Evolutionary conservation across 1,140 invertebrate genomes (phyloP), one percentile per base, ranked within the genome.

Genomic region (Plectus sambesii): DNA sequence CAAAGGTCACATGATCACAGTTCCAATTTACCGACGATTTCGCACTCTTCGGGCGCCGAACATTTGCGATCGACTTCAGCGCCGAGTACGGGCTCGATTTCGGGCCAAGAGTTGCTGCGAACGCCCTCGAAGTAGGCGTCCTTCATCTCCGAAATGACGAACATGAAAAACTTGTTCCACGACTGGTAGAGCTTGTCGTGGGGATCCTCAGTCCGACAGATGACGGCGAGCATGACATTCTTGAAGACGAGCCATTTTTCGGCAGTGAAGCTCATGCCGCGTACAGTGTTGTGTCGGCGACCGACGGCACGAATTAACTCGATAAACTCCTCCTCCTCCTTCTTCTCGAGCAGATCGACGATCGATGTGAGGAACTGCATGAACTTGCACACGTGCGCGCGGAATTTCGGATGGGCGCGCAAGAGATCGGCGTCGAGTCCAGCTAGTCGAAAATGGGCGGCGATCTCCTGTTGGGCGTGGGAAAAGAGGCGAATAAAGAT

Each of bases 271-370:
- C 56, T 66, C 29, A 65, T 42, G 29, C 50, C 49, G 39, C 64
- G 63, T 19, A 64, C 62, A 40, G 66, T 63, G 29, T 58, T 59
- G 24, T 65, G 62, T 47, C 64, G 63, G 2, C 63, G 42, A 5
- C 62, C 62, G 15, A 65, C 62, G 50, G 63, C 63, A 51, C 62
- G n/a, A n/a, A n/a, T n/a, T n/a, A n/a, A n/a, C n/a, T n/a, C n/a
- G n/a, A n/a, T n/a, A n/a, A 59, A 50, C 47, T 62, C 63, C 42
- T 59, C 61, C 33, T 53, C 42, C 9, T 48, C 50, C 41, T 53
- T 51, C 45, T 65, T 65, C 5, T 53, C 44, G 36, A 62, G 42
- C 54, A 62, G 40, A 24, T 64, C 57, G 35, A 63, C 51, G 9
- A 59, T 47, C 9, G 60, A 56, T 15, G 62, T 65, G 39, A 67